phyloP scores from a whole-genome alignment of 2,797 vertebrate species.

The Arctocebus calabarensis region DNA sequence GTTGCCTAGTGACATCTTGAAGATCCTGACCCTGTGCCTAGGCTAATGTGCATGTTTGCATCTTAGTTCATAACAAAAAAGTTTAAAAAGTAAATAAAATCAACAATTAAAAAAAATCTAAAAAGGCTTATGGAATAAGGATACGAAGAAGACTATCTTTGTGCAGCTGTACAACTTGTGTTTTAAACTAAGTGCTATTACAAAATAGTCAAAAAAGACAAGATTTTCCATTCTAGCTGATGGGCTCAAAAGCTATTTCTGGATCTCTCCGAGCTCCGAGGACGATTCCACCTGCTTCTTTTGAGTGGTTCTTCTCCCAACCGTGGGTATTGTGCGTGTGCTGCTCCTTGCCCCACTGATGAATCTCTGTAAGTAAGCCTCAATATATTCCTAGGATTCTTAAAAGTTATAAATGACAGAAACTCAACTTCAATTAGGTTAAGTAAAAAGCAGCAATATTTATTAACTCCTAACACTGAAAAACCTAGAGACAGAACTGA shows the following conservation, averaged over 20 bases:
- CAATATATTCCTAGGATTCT: not conserved
- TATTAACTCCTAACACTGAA: not conserved
- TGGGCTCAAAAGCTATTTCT: not conserved
- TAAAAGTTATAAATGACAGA: slow-evolving; percentile 2
- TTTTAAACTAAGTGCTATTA: not conserved
- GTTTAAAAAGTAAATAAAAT: not conserved
- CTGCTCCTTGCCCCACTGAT: not conserved
- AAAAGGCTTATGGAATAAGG: not conserved
- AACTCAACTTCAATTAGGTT: not conserved
- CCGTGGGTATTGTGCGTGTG: not conserved
- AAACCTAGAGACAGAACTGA: not conserved
- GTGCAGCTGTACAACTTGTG: not conserved
- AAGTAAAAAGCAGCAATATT: not conserved
- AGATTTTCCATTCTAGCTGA: not conserved
- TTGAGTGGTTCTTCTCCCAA: not conserved
- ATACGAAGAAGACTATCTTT: not conserved
- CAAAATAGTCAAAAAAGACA: not conserved
- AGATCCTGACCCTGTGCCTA: not conserved
- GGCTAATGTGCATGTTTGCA: not conserved
- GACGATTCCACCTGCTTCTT: not conserved
- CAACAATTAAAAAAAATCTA: not conserved
- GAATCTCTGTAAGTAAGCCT: not conserved
- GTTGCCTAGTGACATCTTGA: not conserved
- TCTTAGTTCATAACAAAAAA: not conserved
- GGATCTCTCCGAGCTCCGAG: not conserved